phyloP scores from a whole-genome alignment of 2,113 vertebrate genomes.

The Isichthys henryi region DNA sequence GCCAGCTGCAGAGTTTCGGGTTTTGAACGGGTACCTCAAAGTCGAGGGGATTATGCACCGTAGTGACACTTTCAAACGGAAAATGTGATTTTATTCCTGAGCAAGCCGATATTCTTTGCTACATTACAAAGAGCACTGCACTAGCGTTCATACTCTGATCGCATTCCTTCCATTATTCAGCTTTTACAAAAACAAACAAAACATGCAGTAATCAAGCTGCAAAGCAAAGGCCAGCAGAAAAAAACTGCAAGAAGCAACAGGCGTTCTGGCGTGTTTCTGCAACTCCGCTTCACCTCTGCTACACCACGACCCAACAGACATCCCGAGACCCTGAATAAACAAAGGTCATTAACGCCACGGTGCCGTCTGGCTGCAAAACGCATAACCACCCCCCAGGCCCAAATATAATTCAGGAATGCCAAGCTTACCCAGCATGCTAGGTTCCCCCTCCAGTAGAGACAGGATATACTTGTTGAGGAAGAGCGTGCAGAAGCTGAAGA shows the following conservation, averaged over 20 bases:
- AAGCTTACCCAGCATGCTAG: slow-evolving; percentile 81
- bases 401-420: not conserved
- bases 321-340: not conserved
- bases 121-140: not conserved
- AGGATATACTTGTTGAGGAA: slow-evolving; percentile 97
- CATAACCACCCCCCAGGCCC: not conserved
- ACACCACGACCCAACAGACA: accelerated
- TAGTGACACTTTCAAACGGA: not conserved
- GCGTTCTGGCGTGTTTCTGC: no score
- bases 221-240: not conserved
- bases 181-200: not conserved
- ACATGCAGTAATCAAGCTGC: not conserved
- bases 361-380: not conserved
- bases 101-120: not conserved
- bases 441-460: slow-evolving; percentile 84
- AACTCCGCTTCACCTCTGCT: not conserved
- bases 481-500: slow-evolving; percentile 95
- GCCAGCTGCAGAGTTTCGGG: not conserved
- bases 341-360: not conserved
- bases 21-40: not conserved
- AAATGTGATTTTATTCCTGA: not conserved
- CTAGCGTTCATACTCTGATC: not conserved
- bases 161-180: not conserved
- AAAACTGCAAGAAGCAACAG: not conserved
- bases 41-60: not conserved